Percentiles rank a stretch among this genome's conserved stretches.
Evolutionary conservation across 2,888 invertebrate species (phyloP).

Genomic region (Ornithoptera alexandrae): DNA sequence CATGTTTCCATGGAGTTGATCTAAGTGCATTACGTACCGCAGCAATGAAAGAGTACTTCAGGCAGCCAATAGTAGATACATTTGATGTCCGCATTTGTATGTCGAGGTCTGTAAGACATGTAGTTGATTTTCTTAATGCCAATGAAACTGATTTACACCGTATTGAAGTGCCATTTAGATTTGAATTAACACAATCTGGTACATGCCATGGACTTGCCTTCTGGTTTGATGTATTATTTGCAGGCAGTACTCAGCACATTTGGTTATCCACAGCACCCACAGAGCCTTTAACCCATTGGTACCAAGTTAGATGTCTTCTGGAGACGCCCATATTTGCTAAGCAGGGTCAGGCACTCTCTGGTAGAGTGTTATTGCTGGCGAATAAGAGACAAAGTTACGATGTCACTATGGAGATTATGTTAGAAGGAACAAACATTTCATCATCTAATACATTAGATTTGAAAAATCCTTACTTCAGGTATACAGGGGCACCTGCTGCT

Average conservation of each 20-base stretch:
- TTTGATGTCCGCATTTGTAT: slow-evolving; percentile 98
- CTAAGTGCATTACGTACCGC: slow-evolving; percentile 94
- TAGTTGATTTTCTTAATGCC: slow-evolving; percentile 95
- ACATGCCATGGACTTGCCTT: slow-evolving; percentile 98
- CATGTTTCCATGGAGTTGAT: slow-evolving; percentile 98
- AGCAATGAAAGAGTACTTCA: slow-evolving; percentile 98
- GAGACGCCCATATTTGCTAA: slow-evolving; percentile 96
- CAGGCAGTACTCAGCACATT: slow-evolving; percentile 92
- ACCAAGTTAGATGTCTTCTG: slow-evolving; percentile 97
- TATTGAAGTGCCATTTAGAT: slow-evolving; percentile 97
- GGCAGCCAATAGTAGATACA: slow-evolving; percentile 98
- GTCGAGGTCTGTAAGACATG: slow-evolving; percentile 95
- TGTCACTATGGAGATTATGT: slow-evolving; percentile 95
- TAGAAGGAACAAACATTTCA: slow-evolving; percentile 92
- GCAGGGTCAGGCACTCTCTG: slow-evolving; percentile 94
- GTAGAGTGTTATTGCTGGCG: slow-evolving; percentile 91
- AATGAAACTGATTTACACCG: slow-evolving; percentile 96
- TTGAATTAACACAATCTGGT: slow-evolving; percentile 94
- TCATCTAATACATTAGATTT: slow-evolving; percentile 94
- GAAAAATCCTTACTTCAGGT: slow-evolving; percentile 99
- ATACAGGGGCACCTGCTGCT: slow-evolving; percentile 94
- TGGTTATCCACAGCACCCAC: slow-evolving; percentile 99
- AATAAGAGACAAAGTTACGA: slow-evolving; percentile 99
- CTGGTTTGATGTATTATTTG: slow-evolving; percentile 99
- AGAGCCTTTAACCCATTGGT: slow-evolving; percentile 99